Evolutionary conservation across 2,113 vertebrate genomes (phyloP), one percentile per base, ranked within the genome.

Genomic region (Corydoras sp.): DNA sequence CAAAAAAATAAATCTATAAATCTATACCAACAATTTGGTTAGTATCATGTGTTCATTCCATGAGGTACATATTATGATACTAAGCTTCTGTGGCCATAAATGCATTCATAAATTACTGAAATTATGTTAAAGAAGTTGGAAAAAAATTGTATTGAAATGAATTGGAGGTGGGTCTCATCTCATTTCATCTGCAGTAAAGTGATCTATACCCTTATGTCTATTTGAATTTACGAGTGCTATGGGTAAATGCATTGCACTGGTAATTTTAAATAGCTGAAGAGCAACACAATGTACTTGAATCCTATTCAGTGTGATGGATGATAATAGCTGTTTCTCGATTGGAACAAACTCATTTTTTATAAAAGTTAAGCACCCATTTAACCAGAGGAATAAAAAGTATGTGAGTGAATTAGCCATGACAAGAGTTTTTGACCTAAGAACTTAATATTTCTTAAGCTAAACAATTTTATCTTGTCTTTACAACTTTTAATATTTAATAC

Each of bases 321-420:
- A 70, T 80, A 73, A 80, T 73, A 64, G 73, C 68, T 60, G 76
- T 78, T 78, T 62, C 48, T 73, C 73, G 73, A 81, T 78, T 81
- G 77, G 67, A 78, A 76, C 50, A 15, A 73, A 74, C 59, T 66
- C 62, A 76, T 80, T 80, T 70, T 70, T 80, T 78, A 73, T 78
- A 59, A 67, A 43, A 43, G 35, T 43, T 43, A 43, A 43, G 35
- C 35, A 8, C 35, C 35, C 35, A 43, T 43, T 43, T 43, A 43
- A 43, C 35, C 35, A 43, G 35, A 43, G 35, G 35, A 43, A 43
- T 43, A 43, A 43, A 43, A 43, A 43, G 35, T 43, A 43, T 43
- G 35, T 8, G 35, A 43, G 35, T 43, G 35, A 43, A 43, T 43
- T 43, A 43, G 7, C 35, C 7, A 8, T 43, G 35, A 8, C 35